phyloP scores from a whole-genome alignment of 2,113 vertebrate species.

The Pseudopipra pipra region DNA sequence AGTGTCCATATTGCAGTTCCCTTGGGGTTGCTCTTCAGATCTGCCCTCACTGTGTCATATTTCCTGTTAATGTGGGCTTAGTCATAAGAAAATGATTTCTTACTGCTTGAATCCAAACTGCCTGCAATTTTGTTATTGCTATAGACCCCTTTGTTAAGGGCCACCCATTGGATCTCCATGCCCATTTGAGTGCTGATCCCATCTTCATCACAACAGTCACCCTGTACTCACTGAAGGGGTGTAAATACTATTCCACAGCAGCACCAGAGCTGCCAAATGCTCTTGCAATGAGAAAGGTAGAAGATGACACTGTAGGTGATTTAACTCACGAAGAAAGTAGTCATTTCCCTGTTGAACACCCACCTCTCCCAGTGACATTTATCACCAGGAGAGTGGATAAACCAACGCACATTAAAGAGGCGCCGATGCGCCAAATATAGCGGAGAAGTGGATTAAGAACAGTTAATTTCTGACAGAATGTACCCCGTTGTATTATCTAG shows the following conservation, averaged over 20 bases:
- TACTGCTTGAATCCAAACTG: not conserved
- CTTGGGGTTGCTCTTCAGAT: not conserved
- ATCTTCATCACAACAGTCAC: not conserved
- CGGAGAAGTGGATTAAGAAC: slow-evolving; percentile 26
- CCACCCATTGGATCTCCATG: accelerated
- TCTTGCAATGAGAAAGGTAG: not conserved
- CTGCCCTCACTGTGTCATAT: not conserved
- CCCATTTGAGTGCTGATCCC: not conserved
- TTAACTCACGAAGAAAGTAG: not conserved
- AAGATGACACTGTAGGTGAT: not conserved
- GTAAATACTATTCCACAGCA: not conserved
- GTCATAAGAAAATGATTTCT: not conserved
- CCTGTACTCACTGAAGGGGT: not conserved
- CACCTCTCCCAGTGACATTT: not conserved
- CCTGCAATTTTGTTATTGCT: not conserved
- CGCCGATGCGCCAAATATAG: not conserved
- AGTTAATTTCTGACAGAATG: slow-evolving; percentile 45
- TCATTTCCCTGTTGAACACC: not conserved
- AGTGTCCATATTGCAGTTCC: not conserved
- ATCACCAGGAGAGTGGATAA: not conserved
- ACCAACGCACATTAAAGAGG: not conserved
- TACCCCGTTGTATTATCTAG: slow-evolving; percentile 43
- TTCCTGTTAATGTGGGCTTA: not conserved
- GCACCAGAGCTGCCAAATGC: accelerated
- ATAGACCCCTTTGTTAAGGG: not conserved